Percentiles rank a stretch among this genome's conserved stretches.
These are phyloP conservation scores for Xenotilapia caudafasciata DNA, from an alignment of 2,113 vertebrate species.

Conservation along the genomic window DNA sequence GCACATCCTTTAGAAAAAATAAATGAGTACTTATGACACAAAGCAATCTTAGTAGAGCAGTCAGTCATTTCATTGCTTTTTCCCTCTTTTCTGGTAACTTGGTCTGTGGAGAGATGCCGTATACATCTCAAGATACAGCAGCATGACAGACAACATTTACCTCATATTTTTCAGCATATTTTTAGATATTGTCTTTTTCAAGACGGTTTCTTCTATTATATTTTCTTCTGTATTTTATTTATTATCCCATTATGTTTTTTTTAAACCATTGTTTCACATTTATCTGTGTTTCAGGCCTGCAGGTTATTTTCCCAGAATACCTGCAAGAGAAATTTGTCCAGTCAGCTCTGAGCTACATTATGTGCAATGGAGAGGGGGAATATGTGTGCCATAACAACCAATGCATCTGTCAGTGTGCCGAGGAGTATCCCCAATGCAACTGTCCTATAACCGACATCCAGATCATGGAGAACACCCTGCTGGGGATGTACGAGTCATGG, in stretches of 20 bases:
- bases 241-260: neutral
- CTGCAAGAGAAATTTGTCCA: constrained; percentile 99
- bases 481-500: constrained; percentile 91
- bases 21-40: constrained; percentile 5
- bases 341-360: constrained; percentile 98
- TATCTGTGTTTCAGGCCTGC: constrained; percentile 81
- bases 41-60: neutral
- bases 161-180: neutral
- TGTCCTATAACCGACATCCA: constrained; percentile 97
- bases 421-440: constrained; percentile 97
- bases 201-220: neutral
- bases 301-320: constrained; percentile 97
- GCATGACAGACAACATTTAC: neutral
- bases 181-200: neutral
- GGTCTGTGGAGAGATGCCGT: neutral
- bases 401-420: constrained; percentile 87
- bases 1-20: constrained; percentile 14
- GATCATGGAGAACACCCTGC: constrained; percentile 93
- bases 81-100: neutral
- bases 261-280: neutral
- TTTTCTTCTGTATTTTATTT: neutral
- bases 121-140: neutral
- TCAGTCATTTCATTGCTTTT: neutral
- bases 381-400: constrained; percentile 91
- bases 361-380: constrained; percentile 97